Evolutionary conservation across 2,888 invertebrate species (phyloP).

Genomic region (Bibio marci): DNA sequence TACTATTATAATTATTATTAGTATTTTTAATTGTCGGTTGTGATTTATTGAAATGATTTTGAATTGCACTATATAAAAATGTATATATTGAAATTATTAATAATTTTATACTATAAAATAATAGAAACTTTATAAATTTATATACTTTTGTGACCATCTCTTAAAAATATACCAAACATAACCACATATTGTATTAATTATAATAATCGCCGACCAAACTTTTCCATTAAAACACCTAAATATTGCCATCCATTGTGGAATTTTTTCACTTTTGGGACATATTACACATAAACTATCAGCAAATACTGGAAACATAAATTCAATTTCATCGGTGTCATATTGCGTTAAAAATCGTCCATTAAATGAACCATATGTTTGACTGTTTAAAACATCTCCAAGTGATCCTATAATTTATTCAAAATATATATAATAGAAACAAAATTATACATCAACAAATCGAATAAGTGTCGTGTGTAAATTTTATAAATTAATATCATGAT

Average conservation of each 20-base stretch:
- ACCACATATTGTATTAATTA: background rate
- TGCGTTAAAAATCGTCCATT: slow-evolving; percentile 27
- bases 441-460: background rate
- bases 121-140: too few species aligned
- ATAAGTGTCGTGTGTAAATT: background rate
- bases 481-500: background rate
- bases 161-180: background rate
- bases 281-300: slow-evolving; percentile 28
- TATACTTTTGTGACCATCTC: background rate
- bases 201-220: background rate
- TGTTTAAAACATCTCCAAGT: slow-evolving; percentile 23
- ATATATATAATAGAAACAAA: background rate
- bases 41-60: too few species aligned
- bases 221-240: slow-evolving; percentile 20
- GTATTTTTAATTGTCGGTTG: too few species aligned
- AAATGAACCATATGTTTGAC: slow-evolving; percentile 23
- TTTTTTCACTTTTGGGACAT: slow-evolving; percentile 25
- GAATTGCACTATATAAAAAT: too few species aligned
- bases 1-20: too few species aligned
- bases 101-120: too few species aligned
- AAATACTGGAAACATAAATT: slow-evolving; percentile 23
- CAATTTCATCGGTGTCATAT: slow-evolving; percentile 21
- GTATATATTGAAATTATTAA: too few species aligned
- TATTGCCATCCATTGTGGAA: slow-evolving; percentile 29
- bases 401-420: slow-evolving; percentile 10